phyloP scores from a whole-genome alignment of 2,888 invertebrate genomes.

The Eudemis profundana region DNA sequence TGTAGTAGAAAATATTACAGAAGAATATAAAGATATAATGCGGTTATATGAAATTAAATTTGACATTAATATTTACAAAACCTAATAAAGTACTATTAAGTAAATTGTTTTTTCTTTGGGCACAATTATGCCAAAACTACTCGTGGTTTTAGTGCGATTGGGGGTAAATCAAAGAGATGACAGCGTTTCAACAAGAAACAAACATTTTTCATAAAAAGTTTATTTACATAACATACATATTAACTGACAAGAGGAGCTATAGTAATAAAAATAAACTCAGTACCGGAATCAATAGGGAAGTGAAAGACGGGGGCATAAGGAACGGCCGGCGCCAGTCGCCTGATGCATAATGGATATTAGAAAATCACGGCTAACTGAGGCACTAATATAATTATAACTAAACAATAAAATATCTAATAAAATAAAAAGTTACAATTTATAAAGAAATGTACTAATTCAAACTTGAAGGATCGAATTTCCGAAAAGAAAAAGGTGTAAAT shows the following conservation, averaged over 20 bases:
- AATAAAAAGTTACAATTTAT: constrained; percentile 54
- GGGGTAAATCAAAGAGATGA: too few relatives aligned
- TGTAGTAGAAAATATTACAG: constrained; percentile 54
- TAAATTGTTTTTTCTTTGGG: not conserved
- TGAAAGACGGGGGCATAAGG: constrained; percentile 45
- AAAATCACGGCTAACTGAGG: constrained; percentile 68
- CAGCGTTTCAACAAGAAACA: too few relatives aligned
- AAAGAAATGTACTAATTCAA: constrained; percentile 45
- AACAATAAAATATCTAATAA: constrained; percentile 69
- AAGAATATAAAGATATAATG: constrained; percentile 66
- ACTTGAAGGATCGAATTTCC: constrained; percentile 37
- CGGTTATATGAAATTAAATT: constrained; percentile 63
- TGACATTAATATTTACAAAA: constrained; percentile 67
- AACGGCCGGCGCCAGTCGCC: constrained; percentile 45
- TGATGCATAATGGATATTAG: constrained; percentile 60
- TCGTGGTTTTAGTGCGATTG: too few relatives aligned
- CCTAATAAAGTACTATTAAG: constrained; percentile 48
- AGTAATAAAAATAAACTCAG: constrained; percentile 69
- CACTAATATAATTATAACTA: constrained; percentile 68
- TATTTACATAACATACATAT: constrained; percentile 82
- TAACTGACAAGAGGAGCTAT: constrained; percentile 74
- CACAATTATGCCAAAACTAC: too few relatives aligned
- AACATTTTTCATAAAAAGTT: constrained; percentile 75
- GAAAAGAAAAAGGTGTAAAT: constrained; percentile 37
- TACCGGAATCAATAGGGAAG: constrained; percentile 60